Conservation (phyloP, 2,113 vertebrate species). For the Chionodraco myersi region DNA sequence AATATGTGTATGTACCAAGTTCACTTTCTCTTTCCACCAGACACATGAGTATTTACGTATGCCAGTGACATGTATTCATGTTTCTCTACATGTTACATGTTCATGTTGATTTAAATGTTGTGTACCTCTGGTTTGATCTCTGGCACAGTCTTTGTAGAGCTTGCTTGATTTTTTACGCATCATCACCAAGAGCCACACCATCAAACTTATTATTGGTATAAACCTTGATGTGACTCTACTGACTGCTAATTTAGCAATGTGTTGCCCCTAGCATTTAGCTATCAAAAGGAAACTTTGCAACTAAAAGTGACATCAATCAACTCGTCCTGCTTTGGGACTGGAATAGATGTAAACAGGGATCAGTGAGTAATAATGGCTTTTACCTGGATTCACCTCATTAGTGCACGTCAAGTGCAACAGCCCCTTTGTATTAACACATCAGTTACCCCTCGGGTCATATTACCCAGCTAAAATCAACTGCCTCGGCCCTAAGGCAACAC, state of each 20-base stretch:
- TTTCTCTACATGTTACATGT: too few relatives aligned
- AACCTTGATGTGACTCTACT: neutral
- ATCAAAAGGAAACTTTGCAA: slow-evolving; percentile 14
- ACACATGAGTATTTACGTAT: neutral
- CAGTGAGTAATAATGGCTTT: slow-evolving; percentile 52
- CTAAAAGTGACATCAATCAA: slow-evolving; percentile 31
- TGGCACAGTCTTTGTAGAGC: slow-evolving; percentile 13
- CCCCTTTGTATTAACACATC: slow-evolving; percentile 25
- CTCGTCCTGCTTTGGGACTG: slow-evolving; percentile 25
- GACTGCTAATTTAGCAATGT: slow-evolving; percentile 11
- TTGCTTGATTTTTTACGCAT: slow-evolving; percentile 15
- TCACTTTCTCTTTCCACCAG: too few relatives aligned
- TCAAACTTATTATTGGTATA: slow-evolving; percentile 9
- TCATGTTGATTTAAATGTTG: neutral
- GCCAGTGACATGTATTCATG: neutral
- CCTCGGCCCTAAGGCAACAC: slow-evolving; percentile 6
- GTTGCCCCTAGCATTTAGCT: slow-evolving; percentile 14
- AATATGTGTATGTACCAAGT: neutral
- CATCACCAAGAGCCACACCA: slow-evolving; percentile 5
- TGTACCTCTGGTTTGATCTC: slow-evolving; percentile 8
- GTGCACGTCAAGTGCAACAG: slow-evolving; percentile 20
- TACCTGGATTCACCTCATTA: slow-evolving; percentile 61
- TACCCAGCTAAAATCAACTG: slow-evolving; percentile 35
- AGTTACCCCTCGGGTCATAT: slow-evolving; percentile 18
- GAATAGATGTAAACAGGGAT: slow-evolving; percentile 51